Base-by-base conservation (phyloP, 2,113 vertebrate species). In the Oostethus manadensis region DNA sequence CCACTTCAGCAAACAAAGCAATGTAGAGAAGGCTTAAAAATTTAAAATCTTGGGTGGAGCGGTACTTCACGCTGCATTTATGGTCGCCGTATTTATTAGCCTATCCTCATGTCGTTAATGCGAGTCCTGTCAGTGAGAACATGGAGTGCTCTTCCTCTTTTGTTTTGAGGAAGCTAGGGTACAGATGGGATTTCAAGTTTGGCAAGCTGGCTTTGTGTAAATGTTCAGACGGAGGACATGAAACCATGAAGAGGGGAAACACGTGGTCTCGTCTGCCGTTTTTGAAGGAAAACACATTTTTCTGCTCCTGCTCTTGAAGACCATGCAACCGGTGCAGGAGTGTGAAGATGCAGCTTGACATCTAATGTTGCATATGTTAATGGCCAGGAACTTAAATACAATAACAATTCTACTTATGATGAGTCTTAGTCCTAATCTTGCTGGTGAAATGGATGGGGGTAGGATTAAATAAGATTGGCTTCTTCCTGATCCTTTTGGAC, bases 171-270 rank as follows among this genome's bases (percentile, higher is more conserved):
- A 83, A 53, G 78, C 64, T 66, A 61, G 55, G 53, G 64, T 10
- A 42, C 70, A 76, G 76, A 83, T 72, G 64, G 68, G 60, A 64
- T 54, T 83, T 87, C 72, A 51, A 63, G 61, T 35, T 56, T n/a
- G 3, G 73, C 15, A 58, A 70, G 78, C 68, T 85, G 87, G 87
- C 72, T 86, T 85, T 88, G 70, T 85, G 83, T 88, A 84, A 83
- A 55, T 43, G 64, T 60, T 78, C 60, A 62, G 57, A 74, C 56
- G 43, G 60, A 78, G 64, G 35, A 63, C 23, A 62, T 71, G 70
- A 79, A 76, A 74, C 54, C 46, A 73, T 40, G 43, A 51, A 53
- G 68, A n/a, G 47, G 47, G 60, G 58, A 67, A 76, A 64, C 45
- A 54, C 72, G 62, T 71, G 60, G 56, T 71, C 68, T 43, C 59